Conservation (phyloP, 2,797 vertebrate species). For the Tauraco hartlaubi region DNA sequence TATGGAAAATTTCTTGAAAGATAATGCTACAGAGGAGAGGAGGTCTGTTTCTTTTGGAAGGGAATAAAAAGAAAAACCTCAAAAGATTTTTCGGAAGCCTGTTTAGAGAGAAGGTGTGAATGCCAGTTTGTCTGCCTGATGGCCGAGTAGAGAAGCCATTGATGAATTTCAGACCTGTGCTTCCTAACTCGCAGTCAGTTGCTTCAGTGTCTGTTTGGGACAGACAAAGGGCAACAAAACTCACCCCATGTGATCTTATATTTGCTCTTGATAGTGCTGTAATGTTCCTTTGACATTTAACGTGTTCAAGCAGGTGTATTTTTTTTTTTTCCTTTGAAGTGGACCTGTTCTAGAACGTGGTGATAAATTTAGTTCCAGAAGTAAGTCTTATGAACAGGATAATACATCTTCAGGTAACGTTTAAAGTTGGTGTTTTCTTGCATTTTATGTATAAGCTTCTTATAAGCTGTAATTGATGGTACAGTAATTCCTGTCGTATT, state of each 20-base stretch:
- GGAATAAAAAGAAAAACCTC: not conserved
- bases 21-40: not conserved
- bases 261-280: not conserved
- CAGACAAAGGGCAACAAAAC: not conserved
- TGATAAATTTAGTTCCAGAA: not conserved
- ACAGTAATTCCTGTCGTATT: not conserved
- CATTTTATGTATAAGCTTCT: not conserved
- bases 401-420: conserved; percentile 59
- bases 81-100: not conserved
- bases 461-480: not conserved
- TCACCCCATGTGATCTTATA: not conserved
- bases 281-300: not conserved
- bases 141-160: not conserved
- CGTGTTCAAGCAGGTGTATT: not conserved
- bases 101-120: not conserved
- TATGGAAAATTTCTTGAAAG: not conserved
- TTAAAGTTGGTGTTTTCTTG: not conserved
- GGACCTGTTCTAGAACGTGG: conserved; percentile 15
- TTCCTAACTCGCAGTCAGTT: not conserved
- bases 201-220: not conserved
- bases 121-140: not conserved
- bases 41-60: not conserved
- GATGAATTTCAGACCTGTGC: not conserved
- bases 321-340: conserved; percentile 45
- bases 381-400: not conserved